A percentile compares a stretch with the other conserved stretches of the same genome.
Evolutionary conservation across 2,113 vertebrate species (phyloP).

Genomic region (Gobius niger): DNA sequence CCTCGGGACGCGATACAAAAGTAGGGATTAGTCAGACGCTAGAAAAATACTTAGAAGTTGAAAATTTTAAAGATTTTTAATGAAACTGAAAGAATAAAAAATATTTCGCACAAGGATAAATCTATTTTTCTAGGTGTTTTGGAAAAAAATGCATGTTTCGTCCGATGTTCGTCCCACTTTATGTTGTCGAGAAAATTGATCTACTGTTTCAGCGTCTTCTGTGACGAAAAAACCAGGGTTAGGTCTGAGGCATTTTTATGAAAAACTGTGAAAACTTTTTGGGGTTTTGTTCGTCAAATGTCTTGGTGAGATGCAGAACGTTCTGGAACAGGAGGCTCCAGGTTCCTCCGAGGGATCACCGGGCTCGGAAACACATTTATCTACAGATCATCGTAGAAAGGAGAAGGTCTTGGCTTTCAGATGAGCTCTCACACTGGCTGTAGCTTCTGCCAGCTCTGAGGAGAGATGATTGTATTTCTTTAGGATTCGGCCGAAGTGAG

Average conservation of each 20-base stretch:
- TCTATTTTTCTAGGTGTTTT: conserved; percentile 87
- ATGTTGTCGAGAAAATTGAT: conserved; percentile 24
- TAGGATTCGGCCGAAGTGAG: no score
- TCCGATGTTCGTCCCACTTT: conserved; percentile 55
- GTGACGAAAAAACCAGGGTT: conserved; percentile 64
- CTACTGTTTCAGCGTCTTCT: conserved; percentile 64
- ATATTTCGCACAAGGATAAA: conserved; percentile 81
- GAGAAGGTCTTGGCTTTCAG: not conserved
- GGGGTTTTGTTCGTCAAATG: not conserved
- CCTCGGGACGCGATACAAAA: conserved; percentile 61
- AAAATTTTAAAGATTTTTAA: conserved; percentile 81
- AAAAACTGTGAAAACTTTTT: not conserved
- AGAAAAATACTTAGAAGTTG: conserved; percentile 63
- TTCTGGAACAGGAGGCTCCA: not conserved
- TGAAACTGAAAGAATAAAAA: conserved; percentile 79
- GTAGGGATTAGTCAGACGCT: conserved; percentile 20
- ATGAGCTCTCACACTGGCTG: no score
- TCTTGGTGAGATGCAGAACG: not conserved
- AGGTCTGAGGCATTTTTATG: conserved; percentile 25
- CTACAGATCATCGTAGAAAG: no score
- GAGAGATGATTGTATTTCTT: no score
- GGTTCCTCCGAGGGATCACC: no score
- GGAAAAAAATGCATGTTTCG: conserved; percentile 80
- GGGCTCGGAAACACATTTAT: no score
- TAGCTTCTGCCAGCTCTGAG: no score